Evolutionary conservation across 1,140 invertebrate species (phyloP).

Genomic region (Uloborus diversus): DNA sequence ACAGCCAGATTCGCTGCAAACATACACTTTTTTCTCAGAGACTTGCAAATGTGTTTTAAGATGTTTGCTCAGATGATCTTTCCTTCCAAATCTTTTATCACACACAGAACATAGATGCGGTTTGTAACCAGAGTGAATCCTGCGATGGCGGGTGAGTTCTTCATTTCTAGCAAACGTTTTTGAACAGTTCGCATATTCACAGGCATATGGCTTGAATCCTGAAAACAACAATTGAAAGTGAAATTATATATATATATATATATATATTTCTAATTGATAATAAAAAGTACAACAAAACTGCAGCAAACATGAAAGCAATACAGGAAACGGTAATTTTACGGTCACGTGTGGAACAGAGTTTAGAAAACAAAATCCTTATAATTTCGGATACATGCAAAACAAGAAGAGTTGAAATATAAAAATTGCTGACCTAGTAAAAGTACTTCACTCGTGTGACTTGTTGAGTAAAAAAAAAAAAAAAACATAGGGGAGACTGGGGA

Average conservation of each 20-base stretch:
- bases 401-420: too few relatives aligned
- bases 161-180: constrained; percentile 94
- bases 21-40: constrained; percentile 60
- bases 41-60: constrained; percentile 72
- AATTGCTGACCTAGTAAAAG: too few relatives aligned
- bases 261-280: background rate
- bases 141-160: constrained; percentile 88
- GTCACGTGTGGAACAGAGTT: too few relatives aligned
- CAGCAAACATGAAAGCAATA: background rate
- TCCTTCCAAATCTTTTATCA: constrained; percentile 86
- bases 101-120: constrained; percentile 79
- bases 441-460: too few relatives aligned
- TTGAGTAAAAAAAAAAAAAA: too few relatives aligned
- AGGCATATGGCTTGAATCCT: constrained; percentile 87
- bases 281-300: background rate
- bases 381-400: too few relatives aligned
- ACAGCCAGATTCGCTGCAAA: constrained; percentile 58
- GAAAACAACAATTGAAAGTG: constrained; percentile 58
- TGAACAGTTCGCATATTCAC: constrained; percentile 81
- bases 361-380: too few relatives aligned
- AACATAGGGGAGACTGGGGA: too few relatives aligned
- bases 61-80: constrained; percentile 73
- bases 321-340: background rate
- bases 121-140: constrained; percentile 75
- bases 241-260: background rate